These are phyloP conservation scores for Tylochromis polylepis DNA, from an alignment of 2,113 vertebrate genomes.

Conservation along the genomic window DNA sequence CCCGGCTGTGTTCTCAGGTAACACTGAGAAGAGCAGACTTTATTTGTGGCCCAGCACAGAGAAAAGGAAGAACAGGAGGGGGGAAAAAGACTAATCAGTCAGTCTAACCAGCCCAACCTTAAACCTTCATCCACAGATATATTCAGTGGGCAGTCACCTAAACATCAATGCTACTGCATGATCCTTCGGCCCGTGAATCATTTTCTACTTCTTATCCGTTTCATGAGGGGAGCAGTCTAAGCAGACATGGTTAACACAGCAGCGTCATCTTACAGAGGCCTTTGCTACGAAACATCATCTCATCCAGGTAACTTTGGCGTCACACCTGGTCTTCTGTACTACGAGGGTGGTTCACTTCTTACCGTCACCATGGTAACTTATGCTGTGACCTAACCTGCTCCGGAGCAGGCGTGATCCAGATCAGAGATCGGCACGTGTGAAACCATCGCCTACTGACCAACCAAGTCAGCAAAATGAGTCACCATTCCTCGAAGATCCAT, in stretches of 20 bases:
- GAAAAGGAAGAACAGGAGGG: not conserved
- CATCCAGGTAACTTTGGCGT: not conserved
- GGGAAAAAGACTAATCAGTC: not conserved
- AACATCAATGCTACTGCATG: not conserved
- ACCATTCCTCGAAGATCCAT: not conserved
- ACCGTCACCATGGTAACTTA: not conserved
- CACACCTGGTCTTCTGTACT: not conserved
- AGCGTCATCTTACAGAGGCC: not conserved
- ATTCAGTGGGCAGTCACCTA: not conserved
- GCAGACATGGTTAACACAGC: not conserved
- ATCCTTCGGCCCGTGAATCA: not conserved
- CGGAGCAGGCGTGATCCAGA: rapidly evolving
- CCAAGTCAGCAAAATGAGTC: rapidly evolving
- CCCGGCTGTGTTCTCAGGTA: not conserved
- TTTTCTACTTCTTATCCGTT: not conserved
- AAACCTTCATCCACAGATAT: not conserved
- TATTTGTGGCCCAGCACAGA: not conserved
- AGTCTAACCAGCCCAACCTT: not conserved
- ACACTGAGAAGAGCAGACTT: not conserved
- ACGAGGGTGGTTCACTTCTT: not conserved
- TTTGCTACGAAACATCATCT: not conserved
- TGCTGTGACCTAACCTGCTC: not conserved
- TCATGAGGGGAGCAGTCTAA: not conserved
- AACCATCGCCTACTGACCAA: not conserved
- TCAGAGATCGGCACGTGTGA: not conserved